Percentiles rank a stretch among this genome's conserved stretches.
Conservation (phyloP, 2,797 vertebrate genomes). For the Octomys mimax region DNA sequence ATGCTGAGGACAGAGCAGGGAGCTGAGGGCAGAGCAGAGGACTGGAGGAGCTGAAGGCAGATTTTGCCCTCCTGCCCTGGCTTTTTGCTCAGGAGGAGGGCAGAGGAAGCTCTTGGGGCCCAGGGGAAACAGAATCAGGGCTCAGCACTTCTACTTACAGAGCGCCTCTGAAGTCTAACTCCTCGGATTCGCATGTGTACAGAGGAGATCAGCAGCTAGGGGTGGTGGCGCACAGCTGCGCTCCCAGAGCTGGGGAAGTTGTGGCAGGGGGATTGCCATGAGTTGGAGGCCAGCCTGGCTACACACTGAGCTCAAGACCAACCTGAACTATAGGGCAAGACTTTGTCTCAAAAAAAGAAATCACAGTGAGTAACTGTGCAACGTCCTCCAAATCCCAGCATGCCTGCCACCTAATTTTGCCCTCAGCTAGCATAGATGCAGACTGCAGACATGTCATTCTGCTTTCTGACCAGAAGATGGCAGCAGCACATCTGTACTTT, state of each 20-base stretch:
- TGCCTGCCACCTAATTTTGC: not conserved
- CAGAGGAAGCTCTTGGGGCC: not conserved
- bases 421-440: not conserved
- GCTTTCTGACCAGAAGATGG: constrained; percentile 69
- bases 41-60: not conserved
- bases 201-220: not conserved
- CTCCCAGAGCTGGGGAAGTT: not conserved
- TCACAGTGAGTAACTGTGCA: constrained; percentile 1
- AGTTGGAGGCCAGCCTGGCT: not conserved
- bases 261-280: not conserved
- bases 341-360: not conserved
- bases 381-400: not conserved
- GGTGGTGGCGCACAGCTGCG: no score
- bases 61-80: not conserved
- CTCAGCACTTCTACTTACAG: not conserved
- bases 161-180: not conserved
- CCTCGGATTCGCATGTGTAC: not conserved
- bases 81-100: not conserved
- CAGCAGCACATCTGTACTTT: constrained; percentile 74
- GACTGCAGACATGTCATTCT: constrained; percentile 47
- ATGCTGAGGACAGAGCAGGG: not conserved
- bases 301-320: not conserved
- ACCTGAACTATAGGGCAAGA: not conserved
- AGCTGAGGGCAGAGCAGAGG: not conserved
- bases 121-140: not conserved